phyloP scores from a whole-genome alignment of 2,113 vertebrate species.

The Clarias magur region DNA sequence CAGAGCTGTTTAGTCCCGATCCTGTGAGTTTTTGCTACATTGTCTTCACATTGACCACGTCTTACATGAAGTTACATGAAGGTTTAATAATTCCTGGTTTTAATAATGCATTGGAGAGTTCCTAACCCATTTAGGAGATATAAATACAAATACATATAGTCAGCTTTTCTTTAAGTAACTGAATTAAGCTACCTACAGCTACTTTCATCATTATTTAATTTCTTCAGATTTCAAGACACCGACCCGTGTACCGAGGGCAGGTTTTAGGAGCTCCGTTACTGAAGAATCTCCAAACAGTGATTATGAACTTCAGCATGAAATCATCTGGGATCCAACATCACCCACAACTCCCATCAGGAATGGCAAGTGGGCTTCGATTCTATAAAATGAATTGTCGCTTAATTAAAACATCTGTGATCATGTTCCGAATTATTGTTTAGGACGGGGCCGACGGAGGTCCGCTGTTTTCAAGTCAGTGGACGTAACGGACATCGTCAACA shows the following conservation, averaged over 20 bases:
- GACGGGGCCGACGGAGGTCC: conserved; percentile 69
- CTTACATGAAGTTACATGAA: too few species aligned
- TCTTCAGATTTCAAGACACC: conserved; percentile 68
- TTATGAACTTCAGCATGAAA: conserved; percentile 69
- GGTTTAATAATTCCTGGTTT: too few species aligned
- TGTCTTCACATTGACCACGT: too few species aligned
- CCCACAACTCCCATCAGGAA: conserved; percentile 59
- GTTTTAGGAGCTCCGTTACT: conserved; percentile 24
- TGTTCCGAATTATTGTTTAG: conserved; percentile 59
- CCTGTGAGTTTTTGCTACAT: too few species aligned
- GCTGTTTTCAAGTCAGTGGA: conserved; percentile 66
- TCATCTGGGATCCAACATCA: conserved; percentile 74
- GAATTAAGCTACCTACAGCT: neutral
- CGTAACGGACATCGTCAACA: conserved; percentile 90
- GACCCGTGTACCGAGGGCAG: conserved; percentile 57
- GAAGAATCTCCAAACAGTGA: conserved; percentile 70
- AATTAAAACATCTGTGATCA: neutral
- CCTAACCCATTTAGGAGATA: too few species aligned
- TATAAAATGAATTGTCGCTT: too few species aligned
- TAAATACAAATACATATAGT: neutral
- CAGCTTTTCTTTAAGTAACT: neutral
- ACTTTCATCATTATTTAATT: neutral
- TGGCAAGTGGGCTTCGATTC: conserved; percentile 38
- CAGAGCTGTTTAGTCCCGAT: too few species aligned
- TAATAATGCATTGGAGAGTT: too few species aligned